Evolutionary conservation across 30 jellyfish, hydroid and myxozoan species (phyloP), one percentile per base, ranked within the genome.

Genomic region (Aurelia aurita complex sp. Pacific): DNA sequence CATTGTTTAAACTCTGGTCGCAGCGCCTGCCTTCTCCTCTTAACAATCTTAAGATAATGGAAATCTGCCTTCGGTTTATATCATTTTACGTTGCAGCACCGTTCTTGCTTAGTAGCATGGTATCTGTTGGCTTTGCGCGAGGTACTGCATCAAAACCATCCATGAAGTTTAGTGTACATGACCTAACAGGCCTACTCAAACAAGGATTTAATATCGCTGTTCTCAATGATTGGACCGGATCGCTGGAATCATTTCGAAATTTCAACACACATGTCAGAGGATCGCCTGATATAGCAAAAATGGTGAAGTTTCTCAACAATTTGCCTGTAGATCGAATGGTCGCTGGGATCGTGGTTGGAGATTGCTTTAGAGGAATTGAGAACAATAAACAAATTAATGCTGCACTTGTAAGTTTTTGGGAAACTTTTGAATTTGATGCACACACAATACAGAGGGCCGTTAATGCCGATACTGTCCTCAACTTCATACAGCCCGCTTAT

Each of bases 321-420:
- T 35, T 84, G 79, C 87, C 93, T 2, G 85, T 74, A 10, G 93
- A 84, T 65, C 77, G 93, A 42, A 1, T 84, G 6, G 87, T 84
- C 3, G 67, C 67, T 64, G 93, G 93, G 29, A 74, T 84, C 64
- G 93, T 84, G 66, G 66, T 72, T 52, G 93, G 93, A 7, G 93
- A 84, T 0, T 86, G 82, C 19, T 84, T 54, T 67, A 66, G 52
- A 23, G 93, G 93, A 36, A 61, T 84, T 46, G 17, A 61, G 64
- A 33, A 14, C 4, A 52, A 64, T 52, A 14, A 59, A 10, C 67
- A 32, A 6, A 19, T 69, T 5, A 69, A 60, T 6, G 36, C 14
- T 3, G 81, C 93, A 2, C 71, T 84, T 34, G 93, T 84, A 29
- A 74, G 81, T 69, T 34, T 72, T 46, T 14, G 57, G 13, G 57